These are phyloP conservation scores for Episyrphus balteatus DNA, from an alignment of 1,140 invertebrate species.

Conservation along the genomic window DNA sequence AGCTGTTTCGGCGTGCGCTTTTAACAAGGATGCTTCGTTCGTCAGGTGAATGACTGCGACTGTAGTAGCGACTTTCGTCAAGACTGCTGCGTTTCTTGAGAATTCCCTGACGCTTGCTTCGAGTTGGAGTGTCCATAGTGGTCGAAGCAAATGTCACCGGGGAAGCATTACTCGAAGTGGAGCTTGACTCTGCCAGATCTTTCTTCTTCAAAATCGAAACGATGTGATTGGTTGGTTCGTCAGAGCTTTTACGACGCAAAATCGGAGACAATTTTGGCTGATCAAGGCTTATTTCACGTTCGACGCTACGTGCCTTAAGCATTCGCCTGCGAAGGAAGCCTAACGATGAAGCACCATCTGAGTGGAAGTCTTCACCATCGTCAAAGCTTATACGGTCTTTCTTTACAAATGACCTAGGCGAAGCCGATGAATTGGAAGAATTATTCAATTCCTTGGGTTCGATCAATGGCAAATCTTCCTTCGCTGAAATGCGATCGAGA, in stretches of 20 bases:
- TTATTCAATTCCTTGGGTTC: background rate
- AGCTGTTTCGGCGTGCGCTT: constrained; percentile 39
- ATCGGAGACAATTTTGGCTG: constrained; percentile 22
- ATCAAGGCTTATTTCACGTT: constrained; percentile 5
- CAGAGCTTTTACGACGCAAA: constrained; percentile 29
- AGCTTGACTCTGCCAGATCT: constrained; percentile 43
- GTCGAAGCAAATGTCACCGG: constrained; percentile 59
- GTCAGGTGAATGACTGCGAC: constrained; percentile 35
- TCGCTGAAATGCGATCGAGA: constrained; percentile 1
- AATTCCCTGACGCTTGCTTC: constrained; percentile 58
- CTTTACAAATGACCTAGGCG: constrained; percentile 7
- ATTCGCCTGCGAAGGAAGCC: constrained; percentile 6
- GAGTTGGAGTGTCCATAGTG: constrained; percentile 48
- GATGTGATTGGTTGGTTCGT: constrained; percentile 41
- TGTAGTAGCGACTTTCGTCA: constrained; percentile 52
- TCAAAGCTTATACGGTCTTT: constrained; percentile 10
- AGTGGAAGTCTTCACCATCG: background rate
- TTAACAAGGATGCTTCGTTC: constrained; percentile 32
- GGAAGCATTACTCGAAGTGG: constrained; percentile 45
- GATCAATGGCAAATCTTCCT: background rate
- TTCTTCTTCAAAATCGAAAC: constrained; percentile 73
- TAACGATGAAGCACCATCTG: background rate
- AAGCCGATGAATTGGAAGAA: background rate
- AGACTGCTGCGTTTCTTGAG: constrained; percentile 68
- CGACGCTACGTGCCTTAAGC: constrained; percentile 9